Evolutionary conservation across 2,797 vertebrate genomes (phyloP).

Genomic region (Poecilia velifera): DNA sequence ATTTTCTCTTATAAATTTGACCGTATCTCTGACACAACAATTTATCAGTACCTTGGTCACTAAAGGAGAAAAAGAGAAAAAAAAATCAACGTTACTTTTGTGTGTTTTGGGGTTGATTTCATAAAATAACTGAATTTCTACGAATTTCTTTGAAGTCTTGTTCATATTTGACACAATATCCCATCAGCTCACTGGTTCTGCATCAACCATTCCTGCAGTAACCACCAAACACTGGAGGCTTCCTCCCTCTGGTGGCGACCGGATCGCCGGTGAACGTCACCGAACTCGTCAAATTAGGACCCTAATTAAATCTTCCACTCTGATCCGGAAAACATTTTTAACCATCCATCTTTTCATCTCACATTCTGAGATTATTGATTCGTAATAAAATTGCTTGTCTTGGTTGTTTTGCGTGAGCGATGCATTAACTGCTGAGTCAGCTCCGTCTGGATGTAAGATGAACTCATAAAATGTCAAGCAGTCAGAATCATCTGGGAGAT

Average conservation of each 20-base stretch:
- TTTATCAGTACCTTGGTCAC: background rate
- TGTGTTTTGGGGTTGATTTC: background rate
- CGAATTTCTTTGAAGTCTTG: background rate
- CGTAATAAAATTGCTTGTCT: background rate
- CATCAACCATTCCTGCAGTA: background rate
- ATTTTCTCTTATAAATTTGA: no score
- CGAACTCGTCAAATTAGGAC: background rate
- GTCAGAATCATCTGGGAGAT: background rate
- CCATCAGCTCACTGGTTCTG: background rate
- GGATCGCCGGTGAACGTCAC: background rate
- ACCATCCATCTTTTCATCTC: background rate
- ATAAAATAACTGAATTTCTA: background rate
- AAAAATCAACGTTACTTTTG: background rate
- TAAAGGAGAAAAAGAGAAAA: background rate
- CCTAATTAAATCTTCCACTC: background rate
- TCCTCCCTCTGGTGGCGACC: background rate
- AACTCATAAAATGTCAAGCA: background rate
- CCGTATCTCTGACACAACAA: background rate
- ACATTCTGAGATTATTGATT: background rate
- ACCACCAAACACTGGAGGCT: background rate
- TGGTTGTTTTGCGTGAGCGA: background rate
- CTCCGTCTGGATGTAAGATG: background rate
- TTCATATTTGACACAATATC: background rate
- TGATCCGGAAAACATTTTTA: background rate
- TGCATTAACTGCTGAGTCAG: background rate